These are phyloP conservation scores for Drosophila emarginata DNA, from an alignment of 2,888 invertebrate genomes.

Conservation along the genomic window DNA sequence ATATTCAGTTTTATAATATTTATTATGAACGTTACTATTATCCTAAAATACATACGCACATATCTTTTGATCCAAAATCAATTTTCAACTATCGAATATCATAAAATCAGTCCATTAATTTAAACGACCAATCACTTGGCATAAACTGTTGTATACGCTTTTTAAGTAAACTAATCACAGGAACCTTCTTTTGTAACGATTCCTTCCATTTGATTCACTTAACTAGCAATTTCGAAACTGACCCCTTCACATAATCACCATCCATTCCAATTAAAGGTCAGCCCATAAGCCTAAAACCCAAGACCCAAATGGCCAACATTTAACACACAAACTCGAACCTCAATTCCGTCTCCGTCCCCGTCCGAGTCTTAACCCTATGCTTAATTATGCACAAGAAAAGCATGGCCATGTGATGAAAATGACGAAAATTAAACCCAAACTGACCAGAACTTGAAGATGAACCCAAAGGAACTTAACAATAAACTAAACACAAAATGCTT, in stretches of 20 bases:
- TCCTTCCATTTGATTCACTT: conserved; percentile 2
- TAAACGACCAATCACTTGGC: neutral
- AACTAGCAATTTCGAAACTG: conserved; percentile 7
- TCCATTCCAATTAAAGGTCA: conserved; percentile 15
- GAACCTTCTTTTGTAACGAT: neutral
- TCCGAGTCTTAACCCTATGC: conserved; percentile 50
- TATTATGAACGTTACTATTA: neutral
- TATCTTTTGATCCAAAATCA: neutral
- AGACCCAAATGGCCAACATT: neutral
- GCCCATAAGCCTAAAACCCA: neutral
- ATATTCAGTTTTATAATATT: neutral
- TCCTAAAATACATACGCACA: neutral
- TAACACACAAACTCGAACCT: neutral
- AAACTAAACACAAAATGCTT: conserved; percentile 53
- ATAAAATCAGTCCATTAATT: neutral
- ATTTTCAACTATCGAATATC: neutral
- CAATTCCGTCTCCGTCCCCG: neutral
- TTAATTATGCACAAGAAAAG: conserved; percentile 58
- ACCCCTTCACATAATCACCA: conserved; percentile 13
- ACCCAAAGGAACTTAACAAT: conserved; percentile 32
- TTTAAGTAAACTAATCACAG: conserved; percentile 1
- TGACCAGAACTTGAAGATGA: conserved; percentile 16
- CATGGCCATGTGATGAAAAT: conserved; percentile 66
- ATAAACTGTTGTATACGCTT: neutral
- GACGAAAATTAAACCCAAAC: conserved; percentile 56